Evolutionary conservation across 2,113 vertebrate genomes (phyloP), one percentile per base, ranked within the genome.

Genomic region (human): DNA sequence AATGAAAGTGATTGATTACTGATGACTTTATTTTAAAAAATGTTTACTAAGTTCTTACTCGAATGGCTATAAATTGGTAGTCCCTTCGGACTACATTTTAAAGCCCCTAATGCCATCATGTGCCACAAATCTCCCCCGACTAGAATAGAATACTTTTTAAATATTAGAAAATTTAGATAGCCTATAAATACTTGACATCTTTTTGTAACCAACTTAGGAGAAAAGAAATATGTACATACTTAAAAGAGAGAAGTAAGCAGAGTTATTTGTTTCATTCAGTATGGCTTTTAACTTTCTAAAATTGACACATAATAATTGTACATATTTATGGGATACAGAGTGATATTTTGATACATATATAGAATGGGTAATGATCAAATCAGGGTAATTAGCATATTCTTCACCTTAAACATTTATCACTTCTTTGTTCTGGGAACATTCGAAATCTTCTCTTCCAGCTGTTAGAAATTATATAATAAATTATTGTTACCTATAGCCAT

Each of bases 161-260:
- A 89, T 76, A 95, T 95, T 86, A 92, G 30, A 95, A 83, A 96
- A 72, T 75, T 68, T 70, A 79, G 57, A 70, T 92, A 92, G 2
- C 10, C 27, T 89, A n/a, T 22, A 85, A 52, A 82, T 92, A 83
- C 3, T 78, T 98, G 38, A 78, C 81, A n/a, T 82, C 50, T 70
- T 80, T 95, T 85, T 89, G 1, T 81, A 95, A 89, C 82, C 8
- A 32, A 43, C 55, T 43, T 79, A 93, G n/a, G 64, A 80, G 8
- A 78, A 93, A 95, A 81, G 5, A 94, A 79, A 92, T 92, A 45
- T 89, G 27, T 94, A 30, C 32, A 72, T 91, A 5, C 30, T 93
- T 95, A 73, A 97, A 80, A 84, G 45, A 59, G 4, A 94, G 32
- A 89, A 66, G 7, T 81, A 83, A 89, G 12, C 30, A 85, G 32